Base-by-base conservation (phyloP, 2,113 vertebrate genomes). In the Poeciliopsis turrubarensis region DNA sequence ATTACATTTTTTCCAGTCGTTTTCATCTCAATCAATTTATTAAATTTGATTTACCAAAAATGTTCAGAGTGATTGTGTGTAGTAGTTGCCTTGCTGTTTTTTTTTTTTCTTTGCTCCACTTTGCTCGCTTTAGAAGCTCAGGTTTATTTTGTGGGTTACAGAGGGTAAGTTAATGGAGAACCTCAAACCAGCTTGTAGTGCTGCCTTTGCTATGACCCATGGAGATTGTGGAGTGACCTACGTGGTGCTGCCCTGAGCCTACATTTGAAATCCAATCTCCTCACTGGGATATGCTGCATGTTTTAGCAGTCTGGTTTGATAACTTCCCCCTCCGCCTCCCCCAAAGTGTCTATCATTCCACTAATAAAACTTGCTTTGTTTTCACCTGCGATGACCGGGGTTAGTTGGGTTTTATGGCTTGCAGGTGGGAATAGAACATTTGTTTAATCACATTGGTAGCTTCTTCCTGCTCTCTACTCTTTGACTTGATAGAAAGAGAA, bases 181-280 rank as follows among this genome's bases (percentile, higher is more conserved):
- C 86, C 86, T 92, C 89, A 90, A 89, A 89, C 72, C 75, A 14
- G 85, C 85, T 86, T 86, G 90, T 90, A 81, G 83, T 73, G 60
- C 78, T 84, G 90, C 80, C 89, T 89, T 39, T 80, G 84, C 82
- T 84, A 25, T 93, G 92, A 94, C 93, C 93, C 71, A 64, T 87
- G 85, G 83, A 93, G 92, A 94, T 93, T 94, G 92, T 85, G 83
- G 81, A 83, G 65, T 92, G 93, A 94, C 92, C 91, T 81, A 74
- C 1, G 72, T 12, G 82, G 31, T 37, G 86, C 84, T 72, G 85
- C 91, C 85, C 70, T 32, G 44, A 86, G 88, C 87, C 87, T 76
- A 75, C 39, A 70, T 78, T 86, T 82, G 80, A 85, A 93, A 92
- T 92, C 91, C 91, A 94, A 94, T 94, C 93, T 94, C 92, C 87